Conservation (phyloP, 2,113 vertebrate species). For the Pachyramphus minor region DNA sequence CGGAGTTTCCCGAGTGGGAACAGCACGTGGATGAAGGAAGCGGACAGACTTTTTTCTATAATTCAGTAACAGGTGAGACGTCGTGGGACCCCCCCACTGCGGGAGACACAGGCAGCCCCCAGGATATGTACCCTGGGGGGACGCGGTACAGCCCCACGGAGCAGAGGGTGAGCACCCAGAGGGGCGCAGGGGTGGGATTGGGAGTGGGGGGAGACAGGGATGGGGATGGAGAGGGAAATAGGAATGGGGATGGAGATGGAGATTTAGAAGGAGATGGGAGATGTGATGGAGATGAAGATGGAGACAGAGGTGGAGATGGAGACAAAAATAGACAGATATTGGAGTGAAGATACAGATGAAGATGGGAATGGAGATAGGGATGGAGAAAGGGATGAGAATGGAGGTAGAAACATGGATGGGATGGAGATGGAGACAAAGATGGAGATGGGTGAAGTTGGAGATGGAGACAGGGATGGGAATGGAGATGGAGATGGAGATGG, state of each 20-base stretch:
- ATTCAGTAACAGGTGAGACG: slow-evolving; percentile 84
- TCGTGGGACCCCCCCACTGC: slow-evolving; percentile 84
- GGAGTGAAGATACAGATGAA: neutral
- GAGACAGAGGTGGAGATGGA: neutral
- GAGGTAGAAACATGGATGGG: no score
- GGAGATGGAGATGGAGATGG: neutral
- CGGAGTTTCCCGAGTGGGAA: slow-evolving; percentile 77
- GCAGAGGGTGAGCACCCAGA: slow-evolving; percentile 64
- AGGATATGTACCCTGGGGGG: slow-evolving; percentile 29
- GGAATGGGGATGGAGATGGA: neutral
- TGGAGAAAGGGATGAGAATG: no score
- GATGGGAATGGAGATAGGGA: no score
- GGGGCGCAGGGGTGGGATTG: neutral
- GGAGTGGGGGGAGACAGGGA: neutral
- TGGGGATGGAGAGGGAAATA: no score
- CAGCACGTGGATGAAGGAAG: slow-evolving; percentile 83
- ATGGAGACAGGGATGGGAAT: neutral
- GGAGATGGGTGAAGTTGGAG: neutral
- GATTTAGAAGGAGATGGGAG: neutral
- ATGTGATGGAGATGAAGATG: neutral
- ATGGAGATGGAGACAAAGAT: no score
- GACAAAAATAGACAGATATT: no score
- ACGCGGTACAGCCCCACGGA: neutral
- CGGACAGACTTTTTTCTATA: slow-evolving; percentile 87
- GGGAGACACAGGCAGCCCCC: slow-evolving; percentile 6